These are phyloP conservation scores for Rhagophthalmus giganteus DNA, from an alignment of 2,888 invertebrate species.

Conservation along the genomic window DNA sequence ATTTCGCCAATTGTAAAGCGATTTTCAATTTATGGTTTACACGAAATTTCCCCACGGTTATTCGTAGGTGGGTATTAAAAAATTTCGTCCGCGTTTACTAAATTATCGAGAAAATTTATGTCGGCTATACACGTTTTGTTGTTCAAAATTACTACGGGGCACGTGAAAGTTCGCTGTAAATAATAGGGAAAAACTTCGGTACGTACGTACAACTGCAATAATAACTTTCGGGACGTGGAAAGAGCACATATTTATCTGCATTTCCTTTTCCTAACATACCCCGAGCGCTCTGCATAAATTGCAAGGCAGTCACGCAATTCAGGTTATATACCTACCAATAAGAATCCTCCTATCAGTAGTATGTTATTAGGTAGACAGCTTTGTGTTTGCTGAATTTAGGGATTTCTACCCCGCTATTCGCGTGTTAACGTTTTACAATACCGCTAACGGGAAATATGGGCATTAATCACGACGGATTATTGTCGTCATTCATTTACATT, in stretches of 20 bases:
- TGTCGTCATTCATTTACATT: slow-evolving; percentile 21
- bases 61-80: no score
- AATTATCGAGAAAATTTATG: no score
- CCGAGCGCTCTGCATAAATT: slow-evolving; percentile 13
- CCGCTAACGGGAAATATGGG: slow-evolving; percentile 5
- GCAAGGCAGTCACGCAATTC: slow-evolving; percentile 10
- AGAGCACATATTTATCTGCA: slow-evolving; percentile 15
- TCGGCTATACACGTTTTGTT: no score
- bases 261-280: slow-evolving; percentile 7
- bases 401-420: slow-evolving; percentile 13
- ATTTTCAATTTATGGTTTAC: no score
- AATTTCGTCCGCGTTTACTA: no score
- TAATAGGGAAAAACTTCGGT: no score
- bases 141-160: no score
- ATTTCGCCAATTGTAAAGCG: no score
- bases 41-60: no score
- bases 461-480: slow-evolving; percentile 29
- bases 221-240: slow-evolving; percentile 9
- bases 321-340: slow-evolving; percentile 7
- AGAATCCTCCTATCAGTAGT: slow-evolving; percentile 13
- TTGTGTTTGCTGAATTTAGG: slow-evolving; percentile 19
- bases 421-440: slow-evolving; percentile 18
- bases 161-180: no score
- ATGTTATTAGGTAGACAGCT: slow-evolving; percentile 14
- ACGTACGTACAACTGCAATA: slow-evolving; percentile 14